These are phyloP conservation scores for Vulpes vulpes DNA, from an alignment of 2,113 vertebrate species.

Conservation along the genomic window DNA sequence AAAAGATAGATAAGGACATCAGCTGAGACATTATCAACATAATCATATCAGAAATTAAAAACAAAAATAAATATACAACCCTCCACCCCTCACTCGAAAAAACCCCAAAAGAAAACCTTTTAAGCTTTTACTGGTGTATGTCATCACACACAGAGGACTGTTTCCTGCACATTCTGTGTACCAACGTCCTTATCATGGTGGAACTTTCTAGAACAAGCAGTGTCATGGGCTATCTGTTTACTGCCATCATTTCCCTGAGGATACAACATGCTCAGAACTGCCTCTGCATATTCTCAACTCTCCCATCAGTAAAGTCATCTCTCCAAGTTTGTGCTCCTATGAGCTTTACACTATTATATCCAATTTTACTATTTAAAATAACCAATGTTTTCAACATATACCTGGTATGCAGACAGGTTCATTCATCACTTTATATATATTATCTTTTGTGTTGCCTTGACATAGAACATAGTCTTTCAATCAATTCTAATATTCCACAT, in stretches of 20 bases:
- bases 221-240: background rate
- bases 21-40: background rate
- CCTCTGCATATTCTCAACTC: background rate
- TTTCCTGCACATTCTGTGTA: background rate
- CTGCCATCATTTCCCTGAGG: background rate
- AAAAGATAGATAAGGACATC: background rate
- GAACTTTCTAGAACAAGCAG: background rate
- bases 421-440: background rate
- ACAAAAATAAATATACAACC: background rate
- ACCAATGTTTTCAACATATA: background rate
- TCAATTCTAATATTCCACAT: background rate
- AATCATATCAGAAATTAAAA: background rate
- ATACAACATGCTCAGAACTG: background rate
- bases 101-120: background rate
- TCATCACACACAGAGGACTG: background rate
- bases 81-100: background rate
- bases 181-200: background rate
- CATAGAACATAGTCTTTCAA: slow-evolving; percentile 8
- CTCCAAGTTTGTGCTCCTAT: background rate
- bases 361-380: background rate
- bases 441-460: background rate
- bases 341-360: background rate
- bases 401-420: background rate
- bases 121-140: background rate
- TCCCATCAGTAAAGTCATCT: background rate